Percentiles rank a stretch among this genome's conserved stretches.
Evolutionary conservation across 1,140 invertebrate genomes (phyloP).

Genomic region (Cyrtorhinus lividipennis): DNA sequence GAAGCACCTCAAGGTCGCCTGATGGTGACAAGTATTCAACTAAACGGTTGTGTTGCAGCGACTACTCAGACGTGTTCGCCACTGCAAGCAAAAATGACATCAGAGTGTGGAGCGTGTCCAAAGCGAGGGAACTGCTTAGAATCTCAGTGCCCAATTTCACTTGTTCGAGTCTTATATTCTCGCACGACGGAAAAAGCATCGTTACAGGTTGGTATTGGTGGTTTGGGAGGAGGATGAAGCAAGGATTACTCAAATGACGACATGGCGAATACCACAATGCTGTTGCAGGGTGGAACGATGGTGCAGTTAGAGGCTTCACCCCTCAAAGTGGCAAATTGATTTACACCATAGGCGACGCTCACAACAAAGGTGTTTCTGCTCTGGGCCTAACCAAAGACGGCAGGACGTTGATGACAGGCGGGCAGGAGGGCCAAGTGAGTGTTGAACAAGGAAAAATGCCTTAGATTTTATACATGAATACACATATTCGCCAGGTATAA

Average conservation of each 20-base stretch:
- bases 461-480: background rate
- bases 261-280: too few relatives aligned
- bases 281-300: slow-evolving; percentile 65
- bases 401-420: slow-evolving; percentile 63
- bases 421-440: slow-evolving; percentile 61
- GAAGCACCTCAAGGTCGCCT: slow-evolving; percentile 24
- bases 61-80: slow-evolving; percentile 68
- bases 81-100: slow-evolving; percentile 70
- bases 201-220: slow-evolving; percentile 20
- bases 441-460: background rate
- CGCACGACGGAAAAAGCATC: slow-evolving; percentile 45
- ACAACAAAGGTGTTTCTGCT: slow-evolving; percentile 71
- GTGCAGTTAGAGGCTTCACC: slow-evolving; percentile 68
- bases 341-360: slow-evolving; percentile 68
- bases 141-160: slow-evolving; percentile 73
- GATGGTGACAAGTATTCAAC: too few relatives aligned
- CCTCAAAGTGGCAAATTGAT: slow-evolving; percentile 63
- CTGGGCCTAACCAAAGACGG: slow-evolving; percentile 56
- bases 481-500: too few relatives aligned
- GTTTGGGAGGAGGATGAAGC: too few relatives aligned
- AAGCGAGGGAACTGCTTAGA: slow-evolving; percentile 61
- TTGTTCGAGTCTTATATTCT: slow-evolving; percentile 61
- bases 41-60: too few relatives aligned
- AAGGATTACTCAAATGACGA: too few relatives aligned
- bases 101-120: slow-evolving; percentile 63